Base-by-base conservation (phyloP, 2,888 invertebrate genomes). In the Lamellibrachia satsuma region DNA sequence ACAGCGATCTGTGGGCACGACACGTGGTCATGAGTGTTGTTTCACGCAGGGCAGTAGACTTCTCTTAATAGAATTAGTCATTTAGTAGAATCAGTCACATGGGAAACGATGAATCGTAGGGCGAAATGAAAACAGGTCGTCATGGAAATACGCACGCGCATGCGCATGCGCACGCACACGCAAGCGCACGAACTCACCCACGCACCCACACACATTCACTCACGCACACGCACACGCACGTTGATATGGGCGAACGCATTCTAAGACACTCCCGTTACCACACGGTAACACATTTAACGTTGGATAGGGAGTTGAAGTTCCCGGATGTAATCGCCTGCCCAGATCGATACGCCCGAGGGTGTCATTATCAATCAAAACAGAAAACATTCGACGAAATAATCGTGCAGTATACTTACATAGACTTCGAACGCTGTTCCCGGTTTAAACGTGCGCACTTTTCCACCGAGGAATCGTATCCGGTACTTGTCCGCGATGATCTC, bases 401-500 rank as follows among this genome's bases (percentile, higher is more conserved):
- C 75, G 75, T 75, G 6, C 22, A 22, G 1, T 75, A 15, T 15
- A 91, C 91, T 91, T 22, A 75, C 75, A 22, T 75, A 75, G 75
- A 75, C 75, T 22, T 15, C 22, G 75, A 75, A 75, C n/a, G 75
- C 75, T 22, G 75, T 75, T 7, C 98, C 97, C 0, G 99, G 99
- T 96, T 99, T 99, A 97, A 99, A 99, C n/a, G 99, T 98, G 96
- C 99, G 98, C 11, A 99, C 98, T 0, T 98, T 97, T 52, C 98
- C 98, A 0, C 99, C 99, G 2, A 99, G 97, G 96, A 99, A 98
- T 90, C 91, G 91, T 27, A 91, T 52, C 9, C 55, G 51, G 55
- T 52, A 55, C 52, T 11, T 52, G 91, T 52, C 52, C 6, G 55
- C 27, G 4, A 52, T 39, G n/a, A 91, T 91, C 22, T 75, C 6